Percentiles rank a stretch among this genome's conserved stretches.
These are phyloP conservation scores for Cotesia vestalis DNA, from an alignment of 1,140 invertebrate genomes.

Conservation along the genomic window DNA sequence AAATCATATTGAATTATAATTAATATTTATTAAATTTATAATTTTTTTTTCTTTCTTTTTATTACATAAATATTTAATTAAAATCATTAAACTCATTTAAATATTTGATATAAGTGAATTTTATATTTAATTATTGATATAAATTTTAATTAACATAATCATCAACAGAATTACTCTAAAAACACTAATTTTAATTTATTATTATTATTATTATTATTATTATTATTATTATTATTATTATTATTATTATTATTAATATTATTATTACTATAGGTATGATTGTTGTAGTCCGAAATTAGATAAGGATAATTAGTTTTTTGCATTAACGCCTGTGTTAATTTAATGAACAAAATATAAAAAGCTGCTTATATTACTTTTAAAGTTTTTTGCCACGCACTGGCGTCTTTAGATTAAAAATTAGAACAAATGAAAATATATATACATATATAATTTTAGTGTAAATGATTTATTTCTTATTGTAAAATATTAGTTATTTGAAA, in stretches of 20 bases:
- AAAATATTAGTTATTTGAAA: constrained; percentile 53
- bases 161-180: too few species aligned
- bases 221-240: too few species aligned
- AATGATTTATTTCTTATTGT: constrained; percentile 55
- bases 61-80: not conserved
- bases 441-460: constrained; percentile 51
- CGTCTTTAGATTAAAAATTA: constrained; percentile 35
- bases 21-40: not conserved
- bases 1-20: not conserved
- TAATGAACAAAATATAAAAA: constrained; percentile 15
- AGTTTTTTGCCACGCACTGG: constrained; percentile 39
- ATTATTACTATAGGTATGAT: not conserved
- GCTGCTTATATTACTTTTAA: constrained; percentile 27
- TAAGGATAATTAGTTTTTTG: constrained; percentile 16
- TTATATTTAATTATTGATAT: not conserved
- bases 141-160: not conserved
- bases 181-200: not conserved
- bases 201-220: too few species aligned
- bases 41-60: not conserved
- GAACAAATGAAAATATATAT: constrained; percentile 35
- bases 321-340: constrained; percentile 28
- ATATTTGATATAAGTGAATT: not conserved
- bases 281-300: constrained; percentile 1
- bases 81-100: not conserved
- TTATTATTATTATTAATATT: not conserved